These are phyloP conservation scores for Arctopsyche grandis DNA, from an alignment of 1,140 invertebrate genomes.

Conservation along the genomic window DNA sequence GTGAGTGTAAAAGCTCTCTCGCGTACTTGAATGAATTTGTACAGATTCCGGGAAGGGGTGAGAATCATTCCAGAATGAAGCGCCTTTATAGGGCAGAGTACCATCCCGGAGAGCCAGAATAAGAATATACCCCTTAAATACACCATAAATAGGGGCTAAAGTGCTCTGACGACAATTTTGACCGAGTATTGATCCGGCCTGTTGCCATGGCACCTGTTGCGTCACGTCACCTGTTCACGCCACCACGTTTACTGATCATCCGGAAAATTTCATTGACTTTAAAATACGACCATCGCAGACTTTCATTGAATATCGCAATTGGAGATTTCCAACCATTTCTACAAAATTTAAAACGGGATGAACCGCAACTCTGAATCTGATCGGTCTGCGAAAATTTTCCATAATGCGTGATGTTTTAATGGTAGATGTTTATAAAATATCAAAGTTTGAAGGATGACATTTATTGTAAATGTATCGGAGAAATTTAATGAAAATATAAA, in stretches of 20 bases:
- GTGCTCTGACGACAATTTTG: background rate
- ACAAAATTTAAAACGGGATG: too few relatives aligned
- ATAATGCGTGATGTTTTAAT: too few relatives aligned
- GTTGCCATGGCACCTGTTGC: slow-evolving; percentile 53
- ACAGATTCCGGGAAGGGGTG: background rate
- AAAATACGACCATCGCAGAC: background rate
- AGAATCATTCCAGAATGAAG: slow-evolving; percentile 35
- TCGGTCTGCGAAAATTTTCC: too few relatives aligned
- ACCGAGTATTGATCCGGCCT: slow-evolving; percentile 47
- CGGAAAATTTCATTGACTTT: background rate
- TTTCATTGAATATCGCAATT: background rate
- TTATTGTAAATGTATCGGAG: background rate
- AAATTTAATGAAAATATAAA: background rate
- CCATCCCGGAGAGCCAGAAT: background rate
- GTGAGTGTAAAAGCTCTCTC: too few relatives aligned
- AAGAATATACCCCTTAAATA: slow-evolving; percentile 4
- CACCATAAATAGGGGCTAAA: background rate
- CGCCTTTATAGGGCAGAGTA: slow-evolving; percentile 35
- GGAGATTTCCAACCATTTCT: too few relatives aligned
- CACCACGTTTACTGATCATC: background rate
- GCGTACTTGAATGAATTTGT: background rate
- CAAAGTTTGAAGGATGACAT: background rate
- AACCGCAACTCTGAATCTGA: too few relatives aligned
- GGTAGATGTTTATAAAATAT: background rate
- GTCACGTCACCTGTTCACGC: slow-evolving; percentile 30